phyloP scores from a whole-genome alignment of 2,113 vertebrate genomes.

The Catharus fuscescens region DNA sequence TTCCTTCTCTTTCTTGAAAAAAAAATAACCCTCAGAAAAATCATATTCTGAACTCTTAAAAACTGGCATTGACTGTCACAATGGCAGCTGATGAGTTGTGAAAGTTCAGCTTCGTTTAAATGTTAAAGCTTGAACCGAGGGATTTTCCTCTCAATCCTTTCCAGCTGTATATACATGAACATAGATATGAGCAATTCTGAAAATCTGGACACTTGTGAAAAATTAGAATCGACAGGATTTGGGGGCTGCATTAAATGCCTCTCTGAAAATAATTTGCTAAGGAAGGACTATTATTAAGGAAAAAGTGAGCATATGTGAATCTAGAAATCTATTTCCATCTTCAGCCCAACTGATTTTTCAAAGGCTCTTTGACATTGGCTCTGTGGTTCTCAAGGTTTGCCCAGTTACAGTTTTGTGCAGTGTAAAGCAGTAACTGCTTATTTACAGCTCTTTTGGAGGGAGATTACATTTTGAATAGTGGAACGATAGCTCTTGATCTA shows the following conservation, averaged over 20 bases:
- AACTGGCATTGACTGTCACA: background rate
- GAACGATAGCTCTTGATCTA: conserved; percentile 7
- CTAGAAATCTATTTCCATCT: background rate
- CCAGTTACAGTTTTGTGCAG: background rate
- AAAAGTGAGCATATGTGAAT: background rate
- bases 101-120: background rate
- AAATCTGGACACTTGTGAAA: background rate
- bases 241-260: background rate
- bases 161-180: background rate
- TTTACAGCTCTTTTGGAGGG: conserved; percentile 25
- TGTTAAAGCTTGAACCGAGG: background rate
- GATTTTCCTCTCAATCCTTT: background rate
- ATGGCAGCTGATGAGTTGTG: background rate
- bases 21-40: background rate
- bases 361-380: background rate
- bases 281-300: background rate
- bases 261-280: background rate
- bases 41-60: background rate
- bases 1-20: background rate
- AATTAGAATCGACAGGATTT: background rate
- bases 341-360: background rate
- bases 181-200: background rate
- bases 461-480: conserved; percentile 6
- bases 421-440: background rate
- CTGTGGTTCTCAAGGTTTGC: background rate